phyloP scores from a whole-genome alignment of 2,888 invertebrate genomes.

The Apodemia zela region DNA sequence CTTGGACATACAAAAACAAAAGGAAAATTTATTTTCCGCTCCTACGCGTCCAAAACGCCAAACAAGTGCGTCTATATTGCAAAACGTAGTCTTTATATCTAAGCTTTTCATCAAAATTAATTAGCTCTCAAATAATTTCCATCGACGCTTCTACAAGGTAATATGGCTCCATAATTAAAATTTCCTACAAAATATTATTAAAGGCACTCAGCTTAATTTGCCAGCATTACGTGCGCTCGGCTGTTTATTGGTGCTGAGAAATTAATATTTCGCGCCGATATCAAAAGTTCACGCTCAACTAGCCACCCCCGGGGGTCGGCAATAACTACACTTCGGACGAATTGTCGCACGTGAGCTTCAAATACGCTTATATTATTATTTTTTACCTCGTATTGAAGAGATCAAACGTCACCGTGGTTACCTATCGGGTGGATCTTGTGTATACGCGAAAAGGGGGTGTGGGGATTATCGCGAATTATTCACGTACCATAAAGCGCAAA shows the following conservation, averaged over 20 bases:
- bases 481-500: slow-evolving; percentile 75
- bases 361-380: slow-evolving; percentile 75
- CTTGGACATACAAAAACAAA: not conserved
- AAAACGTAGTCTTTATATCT: slow-evolving; percentile 26
- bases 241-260: slow-evolving; percentile 73
- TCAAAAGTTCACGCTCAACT: slow-evolving; percentile 79
- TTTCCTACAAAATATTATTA: slow-evolving; percentile 66
- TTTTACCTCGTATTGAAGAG: slow-evolving; percentile 55
- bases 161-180: slow-evolving; percentile 63
- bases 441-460: slow-evolving; percentile 29
- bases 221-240: slow-evolving; percentile 69
- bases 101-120: slow-evolving; percentile 40
- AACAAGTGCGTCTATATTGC: slow-evolving; percentile 15
- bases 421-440: slow-evolving; percentile 34
- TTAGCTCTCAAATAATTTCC: slow-evolving; percentile 44
- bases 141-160: slow-evolving; percentile 44
- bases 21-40: slow-evolving; percentile 1
- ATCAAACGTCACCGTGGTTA: slow-evolving; percentile 71
- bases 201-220: slow-evolving; percentile 75
- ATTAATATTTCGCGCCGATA: slow-evolving; percentile 79
- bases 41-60: not conserved
- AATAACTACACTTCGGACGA: slow-evolving; percentile 65
- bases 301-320: slow-evolving; percentile 63
- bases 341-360: slow-evolving; percentile 68
- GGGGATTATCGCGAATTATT: slow-evolving; percentile 71